phyloP scores from a whole-genome alignment of 2,113 vertebrate genomes.

The Falco punctatus region DNA sequence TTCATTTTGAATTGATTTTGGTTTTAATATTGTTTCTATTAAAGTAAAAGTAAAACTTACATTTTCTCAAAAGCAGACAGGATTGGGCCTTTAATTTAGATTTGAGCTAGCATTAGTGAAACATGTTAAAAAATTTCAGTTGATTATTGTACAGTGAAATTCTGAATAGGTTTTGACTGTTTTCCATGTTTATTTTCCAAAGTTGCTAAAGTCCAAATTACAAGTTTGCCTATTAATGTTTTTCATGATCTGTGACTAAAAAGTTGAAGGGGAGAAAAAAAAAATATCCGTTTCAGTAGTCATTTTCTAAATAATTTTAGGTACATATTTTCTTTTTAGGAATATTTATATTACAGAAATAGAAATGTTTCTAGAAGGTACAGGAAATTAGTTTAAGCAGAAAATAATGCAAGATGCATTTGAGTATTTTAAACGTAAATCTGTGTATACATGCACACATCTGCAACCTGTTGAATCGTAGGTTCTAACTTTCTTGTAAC shows the following conservation, averaged over 20 bases:
- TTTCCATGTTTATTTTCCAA: conserved; percentile 38
- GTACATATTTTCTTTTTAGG: conserved; percentile 32
- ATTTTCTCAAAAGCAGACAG: not conserved
- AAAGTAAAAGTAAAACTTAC: not conserved
- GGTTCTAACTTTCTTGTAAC: not conserved
- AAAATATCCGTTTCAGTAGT: not conserved
- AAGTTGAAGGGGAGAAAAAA: not conserved
- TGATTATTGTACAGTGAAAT: conserved; percentile 9
- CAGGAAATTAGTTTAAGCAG: not conserved
- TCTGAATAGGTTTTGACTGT: not conserved
- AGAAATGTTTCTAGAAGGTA: conserved; percentile 17
- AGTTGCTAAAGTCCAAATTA: conserved; percentile 31
- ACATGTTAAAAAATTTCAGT: not conserved
- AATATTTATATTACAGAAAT: conserved; percentile 43
- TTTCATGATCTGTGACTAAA: not conserved
- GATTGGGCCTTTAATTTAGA: not conserved
- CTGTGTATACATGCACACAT: not conserved
- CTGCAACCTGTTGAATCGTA: not conserved
- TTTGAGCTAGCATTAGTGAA: not conserved
- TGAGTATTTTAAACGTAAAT: not conserved
- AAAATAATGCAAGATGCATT: not conserved
- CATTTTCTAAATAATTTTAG: conserved; percentile 12
- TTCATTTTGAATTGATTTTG: not conserved
- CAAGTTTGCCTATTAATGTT: not conserved
- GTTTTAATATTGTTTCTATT: not conserved